Evolutionary conservation across 1,140 invertebrate species (phyloP), one percentile per base, ranked within the genome.

Genomic region (Kradibia gibbosae): DNA sequence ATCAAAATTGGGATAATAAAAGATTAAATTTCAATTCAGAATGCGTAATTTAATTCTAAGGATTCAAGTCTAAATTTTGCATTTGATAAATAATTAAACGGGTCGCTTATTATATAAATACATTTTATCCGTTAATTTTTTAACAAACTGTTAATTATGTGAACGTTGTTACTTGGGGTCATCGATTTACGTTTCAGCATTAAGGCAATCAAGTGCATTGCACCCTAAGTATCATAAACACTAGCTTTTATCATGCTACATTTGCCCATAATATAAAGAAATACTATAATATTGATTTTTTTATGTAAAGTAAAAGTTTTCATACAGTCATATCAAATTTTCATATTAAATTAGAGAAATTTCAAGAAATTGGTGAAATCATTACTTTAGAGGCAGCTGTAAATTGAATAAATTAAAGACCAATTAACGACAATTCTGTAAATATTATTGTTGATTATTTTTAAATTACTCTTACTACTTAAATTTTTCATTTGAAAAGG

Each of bases 151-250:
- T 50, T 55, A 78, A 55, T 55, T 67, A n/a, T 34, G 28, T 65
- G 65, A 4, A 11, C 48, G 28, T 55, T 39, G 25, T 71, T 71
- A 70, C 34, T 70, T n/a, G 22, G 31, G 77, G 48, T 53, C 67
- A 80, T 80, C 78, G 70, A 80, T 80, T 78, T 53, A 17, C 36
- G 65, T 71, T 78, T 73, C 78, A 55, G 48, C 77, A 78, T 78
- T 34, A 71, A 55, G 50, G 11, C 39, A 76, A 62, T 62, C 48
- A 70, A 39, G 50, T 57, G 20, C 65, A 57, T 79, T 72, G 53
- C 67, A 72, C 78, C 48, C 48, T 3, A 7, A 28, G n/a, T 20
- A 77, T 77, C 39, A 55, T 65, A 77, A 77, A 77, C 57, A 77
- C 53, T 36, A 36, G 34, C 28, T 73, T 55, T 25, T 48, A 36